Conservation (phyloP, 2,888 invertebrate genomes). For the Sesamia inferens region DNA sequence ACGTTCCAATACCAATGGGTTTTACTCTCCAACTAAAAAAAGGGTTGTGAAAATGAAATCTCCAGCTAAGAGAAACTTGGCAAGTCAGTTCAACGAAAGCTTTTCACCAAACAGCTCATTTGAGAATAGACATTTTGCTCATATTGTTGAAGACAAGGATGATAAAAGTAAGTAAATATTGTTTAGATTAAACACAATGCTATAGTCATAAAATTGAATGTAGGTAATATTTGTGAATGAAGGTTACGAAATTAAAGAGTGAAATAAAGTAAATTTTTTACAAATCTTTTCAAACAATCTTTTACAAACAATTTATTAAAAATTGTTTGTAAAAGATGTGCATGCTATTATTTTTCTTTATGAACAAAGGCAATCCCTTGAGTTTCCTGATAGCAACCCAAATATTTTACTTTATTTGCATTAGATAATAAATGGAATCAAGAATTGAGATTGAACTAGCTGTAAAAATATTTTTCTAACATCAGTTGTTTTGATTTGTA, state of each 20-base stretch:
- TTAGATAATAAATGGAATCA: background rate
- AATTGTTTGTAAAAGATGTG: background rate
- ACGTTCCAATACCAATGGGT: conserved; percentile 70
- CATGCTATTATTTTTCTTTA: background rate
- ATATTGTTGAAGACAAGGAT: conserved; percentile 72
- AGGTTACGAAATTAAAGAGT: background rate
- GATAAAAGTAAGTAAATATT: conserved; percentile 79
- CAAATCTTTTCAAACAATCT: no score
- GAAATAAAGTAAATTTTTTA: background rate
- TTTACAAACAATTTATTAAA: no score
- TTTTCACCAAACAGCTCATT: conserved; percentile 42
- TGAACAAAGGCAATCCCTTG: background rate
- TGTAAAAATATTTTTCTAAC: background rate
- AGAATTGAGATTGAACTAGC: background rate
- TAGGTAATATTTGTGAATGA: no score
- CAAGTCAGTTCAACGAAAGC: conserved; percentile 52
- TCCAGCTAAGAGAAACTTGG: conserved; percentile 74
- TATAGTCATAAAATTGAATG: background rate
- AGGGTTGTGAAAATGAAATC: conserved; percentile 67
- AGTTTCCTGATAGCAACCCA: background rate
- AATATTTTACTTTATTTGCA: background rate
- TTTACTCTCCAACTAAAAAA: conserved; percentile 81
- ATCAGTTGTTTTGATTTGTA: background rate
- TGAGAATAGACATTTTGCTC: conserved; percentile 50
- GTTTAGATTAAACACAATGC: background rate